Base-by-base conservation (phyloP, 2,888 invertebrate species). In the Thysanoteuthis rhombus region DNA sequence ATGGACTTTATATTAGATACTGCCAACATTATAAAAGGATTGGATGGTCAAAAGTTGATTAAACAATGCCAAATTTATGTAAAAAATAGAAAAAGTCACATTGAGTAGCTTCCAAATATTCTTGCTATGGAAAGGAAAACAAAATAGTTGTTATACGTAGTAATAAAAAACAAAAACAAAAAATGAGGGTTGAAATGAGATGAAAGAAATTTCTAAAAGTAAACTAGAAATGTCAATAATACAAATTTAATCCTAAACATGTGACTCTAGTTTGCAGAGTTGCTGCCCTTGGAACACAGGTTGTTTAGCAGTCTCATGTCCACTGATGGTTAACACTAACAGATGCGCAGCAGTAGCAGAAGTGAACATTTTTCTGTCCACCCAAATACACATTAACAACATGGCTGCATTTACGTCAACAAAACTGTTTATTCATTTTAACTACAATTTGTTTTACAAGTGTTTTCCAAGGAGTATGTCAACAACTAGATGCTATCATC, bases 371-470 rank as follows among this genome's bases (percentile, higher is more conserved):
- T 32, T 75, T 75, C 4, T 75, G 75, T 75, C 75, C 75, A 75
- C 75, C 75, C 75, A 75, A 75, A 75, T 75, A 75, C 75, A 75
- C 75, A 75, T 75, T 75, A 75, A 75, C 75, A 75, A 75, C 75
- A 75, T 75, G 75, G 75, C 75, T 75, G 75, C 75, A 75, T 75
- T 75, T 75, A 75, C 75, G 36, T 75, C 75, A 75, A 75, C 75
- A 75, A 75, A 75, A 75, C 75, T 75, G 75, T 75, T 75, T 75
- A 75, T 75, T 75, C 75, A 75, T 75, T 75, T 75, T 75, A 75
- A 75, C 75, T 75, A 75, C 75, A 75, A 75, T 75, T 75, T 75
- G 75, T 75, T 75, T 75, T 75, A 75, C 75, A 75, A 75, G 75
- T 75, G 75, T 75, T 75, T 75, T 75, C 75, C 75, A 75, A 75